Evolutionary conservation across 92 coral and sea anemone genomes (phyloP).

Genomic region (Porites evermanni): DNA sequence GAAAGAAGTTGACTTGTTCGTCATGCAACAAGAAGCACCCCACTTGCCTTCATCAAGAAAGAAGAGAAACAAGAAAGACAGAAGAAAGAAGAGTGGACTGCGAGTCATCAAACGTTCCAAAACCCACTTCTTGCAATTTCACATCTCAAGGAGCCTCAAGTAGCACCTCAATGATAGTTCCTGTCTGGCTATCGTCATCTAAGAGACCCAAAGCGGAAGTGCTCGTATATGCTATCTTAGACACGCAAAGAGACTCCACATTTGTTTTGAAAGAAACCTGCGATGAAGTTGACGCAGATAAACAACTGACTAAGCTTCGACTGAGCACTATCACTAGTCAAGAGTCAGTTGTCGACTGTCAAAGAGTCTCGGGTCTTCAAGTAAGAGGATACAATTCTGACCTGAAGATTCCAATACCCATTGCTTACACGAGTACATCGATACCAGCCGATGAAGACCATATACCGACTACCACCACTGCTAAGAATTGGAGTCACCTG

Average conservation of each 20-base stretch:
- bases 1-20: too few relatives aligned
- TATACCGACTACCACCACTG: not conserved
- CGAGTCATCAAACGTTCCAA: too few relatives aligned
- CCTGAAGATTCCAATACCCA: not conserved
- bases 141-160: too few relatives aligned
- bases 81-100: too few relatives aligned
- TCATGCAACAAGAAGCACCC: too few relatives aligned
- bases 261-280: conserved; percentile 19
- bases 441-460: conserved; percentile 21
- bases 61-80: too few relatives aligned
- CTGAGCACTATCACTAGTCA: conserved; percentile 13
- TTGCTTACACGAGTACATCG: conserved; percentile 6
- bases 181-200: not conserved
- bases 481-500: conserved; percentile 20
- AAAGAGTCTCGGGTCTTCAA: conserved; percentile 12
- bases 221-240: conserved; percentile 7
- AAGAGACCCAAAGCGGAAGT: not conserved
- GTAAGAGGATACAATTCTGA: conserved; percentile 27
- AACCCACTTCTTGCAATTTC: too few relatives aligned
- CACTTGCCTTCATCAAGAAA: too few relatives aligned
- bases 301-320: not conserved
- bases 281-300: conserved; percentile 8
- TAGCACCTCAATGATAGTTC: not conserved
- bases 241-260: conserved; percentile 5
- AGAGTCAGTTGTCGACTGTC: conserved; percentile 14